These are phyloP conservation scores for Scelioninae gen. 2 DNA, from an alignment of 2,888 invertebrate species.

Conservation along the genomic window DNA sequence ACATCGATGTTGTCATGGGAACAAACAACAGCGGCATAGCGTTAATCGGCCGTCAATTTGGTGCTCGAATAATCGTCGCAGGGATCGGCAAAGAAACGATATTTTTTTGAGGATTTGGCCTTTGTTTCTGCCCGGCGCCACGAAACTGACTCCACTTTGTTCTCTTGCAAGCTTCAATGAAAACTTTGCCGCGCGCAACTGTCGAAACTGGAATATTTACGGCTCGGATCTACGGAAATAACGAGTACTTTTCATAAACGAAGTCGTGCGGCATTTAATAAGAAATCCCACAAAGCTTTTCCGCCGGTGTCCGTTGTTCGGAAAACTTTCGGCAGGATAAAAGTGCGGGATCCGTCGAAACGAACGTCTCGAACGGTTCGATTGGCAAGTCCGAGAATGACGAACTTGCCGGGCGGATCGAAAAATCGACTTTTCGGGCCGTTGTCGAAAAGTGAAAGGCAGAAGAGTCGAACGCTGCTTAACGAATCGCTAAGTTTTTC, in stretches of 20 bases:
- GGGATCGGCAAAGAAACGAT: slow-evolving; percentile 37
- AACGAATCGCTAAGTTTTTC: no score
- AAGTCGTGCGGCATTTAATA: slow-evolving; percentile 38
- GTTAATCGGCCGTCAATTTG: slow-evolving; percentile 47
- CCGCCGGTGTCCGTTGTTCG: slow-evolving; percentile 6
- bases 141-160: slow-evolving; percentile 47
- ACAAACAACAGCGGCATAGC: slow-evolving; percentile 27
- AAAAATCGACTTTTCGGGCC: no score
- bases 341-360: neutral
- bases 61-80: slow-evolving; percentile 32
- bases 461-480: no score
- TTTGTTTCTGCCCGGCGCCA: slow-evolving; percentile 34
- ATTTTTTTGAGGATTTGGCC: slow-evolving; percentile 54
- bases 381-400: no score
- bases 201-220: slow-evolving; percentile 63
- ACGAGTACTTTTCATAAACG: slow-evolving; percentile 56
- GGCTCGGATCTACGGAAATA: slow-evolving; percentile 59
- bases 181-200: slow-evolving; percentile 59
- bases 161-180: slow-evolving; percentile 57
- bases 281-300: slow-evolving; percentile 41
- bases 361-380: no score
- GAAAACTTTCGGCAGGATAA: slow-evolving; percentile 7
- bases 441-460: no score
- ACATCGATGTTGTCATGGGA: slow-evolving; percentile 18
- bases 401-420: no score